phyloP scores from a whole-genome alignment of 2,113 vertebrate genomes.

The Phalacrocorax brasilianus region DNA sequence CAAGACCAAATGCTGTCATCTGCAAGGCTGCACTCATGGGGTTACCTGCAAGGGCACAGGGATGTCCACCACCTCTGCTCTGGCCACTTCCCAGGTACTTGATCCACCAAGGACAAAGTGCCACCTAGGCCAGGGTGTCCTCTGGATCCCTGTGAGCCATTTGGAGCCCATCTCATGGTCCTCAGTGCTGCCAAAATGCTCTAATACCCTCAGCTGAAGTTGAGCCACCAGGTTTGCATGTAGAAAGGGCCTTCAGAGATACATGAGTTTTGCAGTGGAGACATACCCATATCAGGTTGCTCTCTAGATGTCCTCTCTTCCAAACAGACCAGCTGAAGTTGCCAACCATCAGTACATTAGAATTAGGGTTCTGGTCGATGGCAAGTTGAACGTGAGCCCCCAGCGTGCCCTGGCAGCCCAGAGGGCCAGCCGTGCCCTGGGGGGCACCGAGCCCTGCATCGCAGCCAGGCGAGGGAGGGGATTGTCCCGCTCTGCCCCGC shows the following conservation, averaged over 20 bases:
- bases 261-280: background rate
- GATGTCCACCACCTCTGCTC: background rate
- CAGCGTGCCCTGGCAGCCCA: no score
- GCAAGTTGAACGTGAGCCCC: no score
- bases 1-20: slow-evolving; percentile 36
- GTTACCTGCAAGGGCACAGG: background rate
- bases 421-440: no score
- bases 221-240: background rate
- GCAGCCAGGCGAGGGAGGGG: no score
- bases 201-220: background rate
- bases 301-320: background rate
- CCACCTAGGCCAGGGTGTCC: background rate
- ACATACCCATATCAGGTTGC: accelerated
- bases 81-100: background rate
- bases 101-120: background rate
- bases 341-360: background rate
- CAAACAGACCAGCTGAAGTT: background rate
- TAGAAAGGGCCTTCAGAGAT: no score
- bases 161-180: background rate
- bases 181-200: background rate
- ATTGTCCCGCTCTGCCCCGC: no score
- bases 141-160: background rate
- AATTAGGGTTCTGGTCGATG: no score
- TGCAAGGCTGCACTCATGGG: slow-evolving; percentile 56
- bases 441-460: no score